Percentiles rank a stretch among this genome's conserved stretches.
phyloP scores from a whole-genome alignment of 2,888 invertebrate species.

The Drosophila rubida region DNA sequence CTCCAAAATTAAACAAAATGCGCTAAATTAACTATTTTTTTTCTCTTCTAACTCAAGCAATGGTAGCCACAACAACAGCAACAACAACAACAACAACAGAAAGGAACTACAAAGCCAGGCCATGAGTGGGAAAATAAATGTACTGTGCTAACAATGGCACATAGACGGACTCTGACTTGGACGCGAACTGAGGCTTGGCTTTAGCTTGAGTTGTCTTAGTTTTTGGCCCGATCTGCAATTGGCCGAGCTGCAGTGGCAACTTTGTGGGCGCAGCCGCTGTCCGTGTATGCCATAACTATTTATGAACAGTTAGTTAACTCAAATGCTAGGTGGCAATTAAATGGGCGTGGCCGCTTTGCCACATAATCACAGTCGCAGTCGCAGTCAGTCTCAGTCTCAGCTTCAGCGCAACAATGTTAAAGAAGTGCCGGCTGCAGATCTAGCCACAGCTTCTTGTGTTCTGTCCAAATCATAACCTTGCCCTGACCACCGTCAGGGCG shows the following conservation, averaged over 20 bases:
- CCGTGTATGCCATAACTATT: constrained; percentile 81
- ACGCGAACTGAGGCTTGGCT: constrained; percentile 36
- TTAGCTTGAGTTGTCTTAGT: constrained; percentile 12
- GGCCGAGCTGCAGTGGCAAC: constrained; percentile 52
- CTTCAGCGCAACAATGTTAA: constrained; percentile 18
- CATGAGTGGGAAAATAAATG: constrained; percentile 79
- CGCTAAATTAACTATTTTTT: constrained; percentile 71
- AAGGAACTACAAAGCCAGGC: constrained; percentile 47
- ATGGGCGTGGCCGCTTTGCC: constrained; percentile 67
- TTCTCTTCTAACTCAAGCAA: constrained; percentile 34
- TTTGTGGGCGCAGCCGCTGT: constrained; percentile 79
- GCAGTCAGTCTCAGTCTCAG: constrained; percentile 21
- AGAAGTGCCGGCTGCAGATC: constrained; percentile 10
- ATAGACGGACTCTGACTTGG: constrained; percentile 24
- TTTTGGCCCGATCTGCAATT: constrained; percentile 27
- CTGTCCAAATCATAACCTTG: constrained; percentile 70
- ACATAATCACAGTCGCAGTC: constrained; percentile 27
- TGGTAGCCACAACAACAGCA: constrained; percentile 35
- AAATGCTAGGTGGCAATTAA: constrained; percentile 81
- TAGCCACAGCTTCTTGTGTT: constrained; percentile 51
- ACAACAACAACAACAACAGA: constrained; percentile 41
- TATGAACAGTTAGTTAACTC: constrained; percentile 80
- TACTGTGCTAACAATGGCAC: constrained; percentile 74
- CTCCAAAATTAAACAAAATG: constrained; percentile 71
- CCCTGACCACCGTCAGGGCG: constrained; percentile 26